phyloP scores from a whole-genome alignment of 2,113 vertebrate species.

The Camarhynchus parvulus region DNA sequence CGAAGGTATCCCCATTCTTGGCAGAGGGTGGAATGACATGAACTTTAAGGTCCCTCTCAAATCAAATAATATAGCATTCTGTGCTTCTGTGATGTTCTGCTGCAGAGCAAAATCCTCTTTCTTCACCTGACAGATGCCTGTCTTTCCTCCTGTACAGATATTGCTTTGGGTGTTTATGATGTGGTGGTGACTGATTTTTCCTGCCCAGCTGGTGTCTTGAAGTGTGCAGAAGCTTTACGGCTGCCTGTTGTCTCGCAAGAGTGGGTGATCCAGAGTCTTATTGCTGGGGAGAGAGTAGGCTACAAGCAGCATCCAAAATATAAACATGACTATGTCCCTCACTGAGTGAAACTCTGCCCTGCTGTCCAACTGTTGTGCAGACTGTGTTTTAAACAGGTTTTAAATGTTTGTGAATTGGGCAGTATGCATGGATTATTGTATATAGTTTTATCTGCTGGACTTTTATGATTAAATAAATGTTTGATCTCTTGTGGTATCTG shows the following conservation, averaged over 20 bases:
- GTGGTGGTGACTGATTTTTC: conserved; percentile 86
- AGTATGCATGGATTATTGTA: conserved; percentile 90
- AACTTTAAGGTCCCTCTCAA: neutral
- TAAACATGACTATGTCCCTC: conserved; percentile 78
- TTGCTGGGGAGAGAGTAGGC: conserved; percentile 85
- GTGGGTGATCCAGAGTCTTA: conserved; percentile 95
- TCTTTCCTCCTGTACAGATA: conserved; percentile 76
- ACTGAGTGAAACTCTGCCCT: conserved; percentile 49
- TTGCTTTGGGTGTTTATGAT: conserved; percentile 86
- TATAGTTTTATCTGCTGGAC: conserved; percentile 91
- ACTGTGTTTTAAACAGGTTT: conserved; percentile 75
- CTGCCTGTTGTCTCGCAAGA: conserved; percentile 91
- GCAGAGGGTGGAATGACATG: neutral
- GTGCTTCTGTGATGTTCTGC: neutral
- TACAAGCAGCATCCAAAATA: conserved; percentile 87
- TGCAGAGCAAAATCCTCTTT: neutral
- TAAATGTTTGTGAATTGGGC: conserved; percentile 81
- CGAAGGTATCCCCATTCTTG: neutral
- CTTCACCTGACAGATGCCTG: neutral
- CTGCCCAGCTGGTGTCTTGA: conserved; percentile 83
- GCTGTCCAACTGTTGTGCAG: conserved; percentile 56
- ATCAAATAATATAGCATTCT: neutral
- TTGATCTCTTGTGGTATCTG: conserved; percentile 84
- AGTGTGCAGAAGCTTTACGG: conserved; percentile 79
- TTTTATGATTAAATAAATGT: conserved; percentile 92